Conservation (phyloP, 2,113 vertebrate genomes). For the Cercocebus atys region DNA sequence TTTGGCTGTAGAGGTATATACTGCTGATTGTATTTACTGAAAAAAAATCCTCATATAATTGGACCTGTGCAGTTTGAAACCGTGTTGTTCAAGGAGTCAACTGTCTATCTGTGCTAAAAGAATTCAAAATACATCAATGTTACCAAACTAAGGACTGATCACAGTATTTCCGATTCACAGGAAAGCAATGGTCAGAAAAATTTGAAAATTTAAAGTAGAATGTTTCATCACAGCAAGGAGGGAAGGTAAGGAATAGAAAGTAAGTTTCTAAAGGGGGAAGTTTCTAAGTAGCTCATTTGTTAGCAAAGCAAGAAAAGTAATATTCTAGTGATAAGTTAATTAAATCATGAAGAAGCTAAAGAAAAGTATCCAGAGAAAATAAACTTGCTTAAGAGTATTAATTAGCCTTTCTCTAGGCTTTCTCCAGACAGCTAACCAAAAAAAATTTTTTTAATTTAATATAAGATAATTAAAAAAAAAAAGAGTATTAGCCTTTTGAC, state of each 20-base stretch:
- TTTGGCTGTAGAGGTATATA: not conserved
- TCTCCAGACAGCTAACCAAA: no score
- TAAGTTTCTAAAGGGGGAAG: not conserved
- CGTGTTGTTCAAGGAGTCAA: not conserved
- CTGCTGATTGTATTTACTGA: not conserved
- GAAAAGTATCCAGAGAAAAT: not conserved
- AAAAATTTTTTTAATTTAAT: no score
- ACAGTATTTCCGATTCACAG: not conserved
- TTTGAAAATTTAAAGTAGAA: not conserved
- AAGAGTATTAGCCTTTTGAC: not conserved
- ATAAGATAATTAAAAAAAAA: no score
- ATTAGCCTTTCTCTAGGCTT: no score
- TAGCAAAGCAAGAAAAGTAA: constrained; percentile 11
- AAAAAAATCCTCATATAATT: not conserved
- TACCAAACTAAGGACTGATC: not conserved
- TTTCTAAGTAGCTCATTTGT: not conserved
- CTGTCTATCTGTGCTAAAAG: not conserved
- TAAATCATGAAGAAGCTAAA: not conserved
- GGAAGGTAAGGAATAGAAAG: not conserved
- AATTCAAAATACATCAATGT: not conserved
- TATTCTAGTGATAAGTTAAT: not conserved
- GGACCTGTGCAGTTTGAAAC: not conserved
- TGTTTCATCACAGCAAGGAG: not conserved
- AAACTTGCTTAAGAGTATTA: not conserved
- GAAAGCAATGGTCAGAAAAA: not conserved